Percentiles rank a stretch among this genome's conserved stretches.
phyloP scores from a whole-genome alignment of 2,888 invertebrate genomes.

The Apodemia zela region DNA sequence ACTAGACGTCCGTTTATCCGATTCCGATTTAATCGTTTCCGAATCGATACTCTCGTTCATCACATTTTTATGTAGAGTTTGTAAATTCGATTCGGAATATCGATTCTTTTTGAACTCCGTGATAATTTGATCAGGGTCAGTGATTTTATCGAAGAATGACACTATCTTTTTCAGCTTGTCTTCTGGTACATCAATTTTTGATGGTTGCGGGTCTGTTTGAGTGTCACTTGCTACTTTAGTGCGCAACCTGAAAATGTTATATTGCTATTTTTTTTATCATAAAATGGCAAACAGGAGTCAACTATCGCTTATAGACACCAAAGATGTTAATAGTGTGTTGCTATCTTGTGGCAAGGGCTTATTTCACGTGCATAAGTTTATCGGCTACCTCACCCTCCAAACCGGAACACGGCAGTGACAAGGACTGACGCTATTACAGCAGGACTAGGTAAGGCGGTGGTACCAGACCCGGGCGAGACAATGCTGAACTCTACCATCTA shows the following conservation, averaged over 20 bases:
- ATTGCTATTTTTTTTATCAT: too few species aligned
- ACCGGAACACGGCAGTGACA: too few species aligned
- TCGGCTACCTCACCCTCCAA: too few species aligned
- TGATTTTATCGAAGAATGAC: constrained; percentile 65
- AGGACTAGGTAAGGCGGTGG: too few species aligned
- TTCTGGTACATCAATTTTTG: constrained; percentile 44
- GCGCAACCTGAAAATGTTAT: not conserved
- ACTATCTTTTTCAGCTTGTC: constrained; percentile 69
- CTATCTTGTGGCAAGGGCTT: too few species aligned
- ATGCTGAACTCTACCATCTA: too few species aligned
- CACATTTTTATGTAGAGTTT: constrained; percentile 30
- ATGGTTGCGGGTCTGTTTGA: constrained; percentile 53
- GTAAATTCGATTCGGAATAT: constrained; percentile 45
- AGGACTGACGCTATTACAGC: too few species aligned
- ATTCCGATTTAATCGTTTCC: constrained; percentile 30
- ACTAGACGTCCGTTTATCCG: constrained; percentile 46
- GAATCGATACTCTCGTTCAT: constrained; percentile 24
- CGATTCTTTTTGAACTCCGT: constrained; percentile 47
- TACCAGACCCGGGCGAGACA: too few species aligned
- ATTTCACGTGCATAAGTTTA: too few species aligned
- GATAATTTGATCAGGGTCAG: constrained; percentile 47
- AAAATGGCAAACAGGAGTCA: too few species aligned
- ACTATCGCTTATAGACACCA: too few species aligned
- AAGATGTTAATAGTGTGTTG: too few species aligned
- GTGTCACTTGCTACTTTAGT: constrained; percentile 47